A percentile compares a stretch with the other conserved stretches of the same genome.
phyloP scores from a whole-genome alignment of 2,888 invertebrate species.

The Mantis religiosa region DNA sequence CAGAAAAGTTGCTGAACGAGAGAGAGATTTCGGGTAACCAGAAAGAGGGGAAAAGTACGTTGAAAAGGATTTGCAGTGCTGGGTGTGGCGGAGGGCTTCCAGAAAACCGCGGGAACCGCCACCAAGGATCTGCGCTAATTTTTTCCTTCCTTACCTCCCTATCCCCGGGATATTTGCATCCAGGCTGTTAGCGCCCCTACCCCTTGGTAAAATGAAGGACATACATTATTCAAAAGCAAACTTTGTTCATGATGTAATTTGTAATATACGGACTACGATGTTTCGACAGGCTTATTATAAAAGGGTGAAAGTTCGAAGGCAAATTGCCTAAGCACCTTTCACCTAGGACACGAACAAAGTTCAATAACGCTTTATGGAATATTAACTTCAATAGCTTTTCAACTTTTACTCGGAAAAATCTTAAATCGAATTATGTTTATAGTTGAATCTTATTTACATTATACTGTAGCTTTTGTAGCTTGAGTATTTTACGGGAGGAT shows the following conservation, averaged over 20 bases:
- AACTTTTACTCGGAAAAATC: no score
- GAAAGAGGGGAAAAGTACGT: constrained; percentile 15
- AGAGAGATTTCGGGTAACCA: constrained; percentile 5
- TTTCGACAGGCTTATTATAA: not conserved
- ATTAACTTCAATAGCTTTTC: no score
- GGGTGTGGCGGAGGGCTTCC: not conserved
- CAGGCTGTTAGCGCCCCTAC: not conserved
- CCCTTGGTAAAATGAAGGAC: not conserved
- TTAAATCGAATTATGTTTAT: no score
- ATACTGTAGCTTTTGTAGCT: no score
- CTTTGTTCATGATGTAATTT: constrained; percentile 5
- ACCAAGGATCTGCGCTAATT: not conserved
- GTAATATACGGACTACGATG: not conserved
- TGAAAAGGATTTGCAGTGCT: constrained; percentile 23
- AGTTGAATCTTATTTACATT: no score
- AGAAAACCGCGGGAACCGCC: not conserved
- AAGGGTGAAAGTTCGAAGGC: not conserved
- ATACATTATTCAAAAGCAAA: constrained; percentile 14
- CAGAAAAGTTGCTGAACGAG: constrained; percentile 1
- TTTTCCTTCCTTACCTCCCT: not conserved
- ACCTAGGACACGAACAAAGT: not conserved
- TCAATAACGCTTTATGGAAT: no score
- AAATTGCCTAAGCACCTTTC: not conserved
- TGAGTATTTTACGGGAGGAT: no score
- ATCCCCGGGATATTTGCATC: not conserved